Percentiles rank a stretch among this genome's conserved stretches.
Evolutionary conservation across 2,888 invertebrate species (phyloP).

Genomic region (Dryobotodes eremita): DNA sequence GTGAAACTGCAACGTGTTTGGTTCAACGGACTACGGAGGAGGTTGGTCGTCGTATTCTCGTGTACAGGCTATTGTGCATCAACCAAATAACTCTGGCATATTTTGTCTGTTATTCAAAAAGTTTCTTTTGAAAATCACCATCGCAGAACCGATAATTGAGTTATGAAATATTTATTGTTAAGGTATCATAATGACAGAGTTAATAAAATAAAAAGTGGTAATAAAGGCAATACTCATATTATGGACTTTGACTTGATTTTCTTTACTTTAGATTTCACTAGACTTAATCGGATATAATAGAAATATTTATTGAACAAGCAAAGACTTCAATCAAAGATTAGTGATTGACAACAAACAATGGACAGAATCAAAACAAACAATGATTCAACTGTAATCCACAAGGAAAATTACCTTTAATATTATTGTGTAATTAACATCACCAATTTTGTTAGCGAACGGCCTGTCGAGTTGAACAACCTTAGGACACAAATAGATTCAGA

Average conservation of each 20-base stretch:
- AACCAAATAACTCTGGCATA: slow-evolving; percentile 82
- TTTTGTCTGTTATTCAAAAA: slow-evolving; percentile 67
- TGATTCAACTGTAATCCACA: background rate
- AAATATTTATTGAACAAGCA: background rate
- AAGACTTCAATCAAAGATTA: background rate
- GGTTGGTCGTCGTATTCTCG: slow-evolving; percentile 88
- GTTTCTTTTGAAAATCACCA: slow-evolving; percentile 15
- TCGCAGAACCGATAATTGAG: background rate
- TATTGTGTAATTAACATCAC: slow-evolving; percentile 61
- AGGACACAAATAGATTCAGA: slow-evolving; percentile 84
- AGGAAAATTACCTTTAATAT: slow-evolving; percentile 2
- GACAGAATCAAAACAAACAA: background rate
- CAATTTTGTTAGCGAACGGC: slow-evolving; percentile 51
- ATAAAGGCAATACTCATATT: slow-evolving; percentile 26
- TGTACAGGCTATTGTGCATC: slow-evolving; percentile 84
- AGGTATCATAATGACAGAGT: background rate
- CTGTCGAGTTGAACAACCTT: slow-evolving; percentile 87
- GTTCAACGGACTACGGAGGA: slow-evolving; percentile 90
- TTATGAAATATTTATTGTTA: background rate
- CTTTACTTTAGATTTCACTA: background rate
- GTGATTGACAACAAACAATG: background rate
- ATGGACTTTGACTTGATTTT: background rate
- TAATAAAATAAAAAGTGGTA: background rate
- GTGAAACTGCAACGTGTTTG: slow-evolving; percentile 90
- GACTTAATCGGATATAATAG: background rate